These are phyloP conservation scores for Linnaemya vulpina DNA, from an alignment of 2,888 invertebrate species.

Conservation along the genomic window DNA sequence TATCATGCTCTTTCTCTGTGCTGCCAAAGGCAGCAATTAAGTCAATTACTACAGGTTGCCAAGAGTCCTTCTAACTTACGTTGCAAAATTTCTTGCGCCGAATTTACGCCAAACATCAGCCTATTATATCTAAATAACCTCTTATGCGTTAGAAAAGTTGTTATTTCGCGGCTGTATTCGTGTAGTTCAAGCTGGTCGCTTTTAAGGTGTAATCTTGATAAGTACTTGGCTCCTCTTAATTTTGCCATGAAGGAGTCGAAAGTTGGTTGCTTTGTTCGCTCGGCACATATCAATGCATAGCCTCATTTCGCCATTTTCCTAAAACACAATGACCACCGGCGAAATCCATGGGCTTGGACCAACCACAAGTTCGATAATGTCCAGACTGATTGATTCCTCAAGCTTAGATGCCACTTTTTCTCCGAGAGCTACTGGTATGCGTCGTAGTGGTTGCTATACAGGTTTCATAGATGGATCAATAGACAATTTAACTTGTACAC, in stretches of 20 bases:
- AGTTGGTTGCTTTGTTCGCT: slow-evolving; percentile 57
- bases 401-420: slow-evolving; percentile 49
- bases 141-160: slow-evolving; percentile 70
- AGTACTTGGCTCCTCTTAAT: no score
- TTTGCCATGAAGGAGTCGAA: no score
- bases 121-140: slow-evolving; percentile 76
- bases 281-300: slow-evolving; percentile 20
- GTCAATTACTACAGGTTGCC: background rate
- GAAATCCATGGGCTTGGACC: slow-evolving; percentile 78
- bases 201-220: slow-evolving; percentile 76
- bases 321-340: slow-evolving; percentile 75
- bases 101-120: slow-evolving; percentile 73
- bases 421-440: slow-evolving; percentile 76
- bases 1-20: slow-evolving; percentile 74
- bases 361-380: slow-evolving; percentile 77
- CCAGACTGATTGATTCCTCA: slow-evolving; percentile 64
- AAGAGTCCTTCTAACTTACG: background rate
- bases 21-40: background rate
- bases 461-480: slow-evolving; percentile 21
- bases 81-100: slow-evolving; percentile 72
- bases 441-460: slow-evolving; percentile 59
- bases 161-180: slow-evolving; percentile 65
- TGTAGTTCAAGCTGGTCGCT: slow-evolving; percentile 74
- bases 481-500: slow-evolving; percentile 41
- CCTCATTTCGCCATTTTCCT: slow-evolving; percentile 56